phyloP scores from a whole-genome alignment of 2,888 invertebrate species.

The Timema cristinae region DNA sequence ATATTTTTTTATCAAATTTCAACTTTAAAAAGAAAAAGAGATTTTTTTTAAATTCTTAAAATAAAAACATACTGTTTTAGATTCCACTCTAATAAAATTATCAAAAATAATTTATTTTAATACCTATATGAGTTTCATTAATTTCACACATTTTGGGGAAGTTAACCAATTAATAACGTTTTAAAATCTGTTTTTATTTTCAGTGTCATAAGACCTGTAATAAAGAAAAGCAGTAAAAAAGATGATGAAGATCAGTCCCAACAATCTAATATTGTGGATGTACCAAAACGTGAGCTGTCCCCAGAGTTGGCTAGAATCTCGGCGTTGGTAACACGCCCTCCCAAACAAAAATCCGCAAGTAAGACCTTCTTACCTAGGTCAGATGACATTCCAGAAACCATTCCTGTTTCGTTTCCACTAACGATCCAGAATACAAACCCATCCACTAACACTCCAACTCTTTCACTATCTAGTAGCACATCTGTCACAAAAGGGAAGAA shows the following conservation, averaged over 20 bases:
- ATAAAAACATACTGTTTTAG: too few species aligned
- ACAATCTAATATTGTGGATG: constrained; percentile 42
- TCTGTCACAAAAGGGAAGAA: constrained; percentile 40
- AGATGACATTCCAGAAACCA: constrained; percentile 19
- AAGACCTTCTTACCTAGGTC: constrained; percentile 25
- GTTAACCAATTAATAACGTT: too few species aligned
- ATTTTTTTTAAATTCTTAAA: too few species aligned
- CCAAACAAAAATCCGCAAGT: constrained; percentile 60
- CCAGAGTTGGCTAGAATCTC: constrained; percentile 81
- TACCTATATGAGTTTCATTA: too few species aligned
- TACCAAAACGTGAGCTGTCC: constrained; percentile 62
- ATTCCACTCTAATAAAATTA: too few species aligned
- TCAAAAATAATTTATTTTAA: too few species aligned
- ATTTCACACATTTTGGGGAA: too few species aligned
- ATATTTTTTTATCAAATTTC: too few species aligned
- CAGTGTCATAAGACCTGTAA: constrained; percentile 63
- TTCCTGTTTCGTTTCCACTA: background rate
- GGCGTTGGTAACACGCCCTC: constrained; percentile 75
- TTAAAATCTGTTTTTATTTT: background rate
- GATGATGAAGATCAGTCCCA: constrained; percentile 42
- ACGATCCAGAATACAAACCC: too few species aligned
- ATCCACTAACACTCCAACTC: too few species aligned
- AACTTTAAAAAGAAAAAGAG: too few species aligned
- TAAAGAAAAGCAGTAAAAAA: constrained; percentile 49
- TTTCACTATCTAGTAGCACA: background rate